Base-by-base conservation (phyloP, 1,140 invertebrate genomes). In the Elymnias hypermnestra region DNA sequence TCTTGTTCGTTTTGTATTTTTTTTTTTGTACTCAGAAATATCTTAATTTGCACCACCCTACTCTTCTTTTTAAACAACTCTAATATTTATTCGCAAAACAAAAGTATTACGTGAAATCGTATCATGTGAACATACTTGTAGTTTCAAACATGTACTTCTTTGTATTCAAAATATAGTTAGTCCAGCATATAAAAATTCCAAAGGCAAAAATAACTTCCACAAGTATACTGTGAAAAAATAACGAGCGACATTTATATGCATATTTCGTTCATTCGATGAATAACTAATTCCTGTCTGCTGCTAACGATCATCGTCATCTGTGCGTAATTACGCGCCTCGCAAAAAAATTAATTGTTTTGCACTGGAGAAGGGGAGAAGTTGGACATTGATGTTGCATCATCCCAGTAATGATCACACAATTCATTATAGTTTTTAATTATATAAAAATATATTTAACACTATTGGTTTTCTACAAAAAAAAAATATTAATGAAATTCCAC, bases 331-430 rank as follows among this genome's bases (percentile, higher is more conserved):
- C 63, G 50, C 23, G 13, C 37, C 13, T 12, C 40, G 52, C 69
- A 72, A 81, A 81, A 66, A 55, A 37, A 38, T 29, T 73, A 72
- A 72, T 72, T 78, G 68, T 77, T 77, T 74, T 67, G 68, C 59
- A 35, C 44, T 46, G 26, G 10, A 33, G 13, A 21, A 23, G 28
- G 18, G 28, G 26, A 28, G 40, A 33, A 37, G 40, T 51, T 8
- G 44, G 31, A 12, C 14, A 5, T 36, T n/a, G 31, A 33, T 33
- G 31, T 19, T 26, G 8, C 17, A 40, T 45, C 29, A 50, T 22
- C 8, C 35, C 6, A 21, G 18, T 37, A 9, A 15, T 17, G 31
- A n/a, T 8, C 2, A 17, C 8, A 7, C 5, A n/a, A n/a, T 1
- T 17, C 5, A 14, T 13, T 3, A 29, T 12, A n/a, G 10, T 1